Evolutionary conservation across 1,140 invertebrate genomes (phyloP), one percentile per base, ranked within the genome.

Genomic region (Chironomus tepperi): DNA sequence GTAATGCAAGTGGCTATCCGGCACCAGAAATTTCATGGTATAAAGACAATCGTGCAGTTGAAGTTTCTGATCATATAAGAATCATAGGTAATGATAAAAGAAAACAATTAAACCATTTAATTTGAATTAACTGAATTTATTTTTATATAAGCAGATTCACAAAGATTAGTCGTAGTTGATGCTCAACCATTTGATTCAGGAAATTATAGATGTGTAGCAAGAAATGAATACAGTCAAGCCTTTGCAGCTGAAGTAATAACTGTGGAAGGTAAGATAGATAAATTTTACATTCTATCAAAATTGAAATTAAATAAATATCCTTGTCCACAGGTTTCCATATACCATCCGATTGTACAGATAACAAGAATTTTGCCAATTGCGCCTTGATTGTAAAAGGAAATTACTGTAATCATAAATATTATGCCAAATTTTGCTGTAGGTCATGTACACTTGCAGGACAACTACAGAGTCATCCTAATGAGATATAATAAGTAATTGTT

Each of bases 341-440:
- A 21, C 89, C 91, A 78, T 86, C 90, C 6, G 88, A 88, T 75
- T 97, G 95, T 78, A 89, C 89, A 34, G 95, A 97, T 82, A 95
- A 93, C 81, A 86, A 88, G n/a, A 93, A 89, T 84, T 95, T 95
- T 79, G 93, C 93, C 57, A 94, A 95, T 79, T 98, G 96, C 81
- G 83, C 87, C 15, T 84, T 97, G 42, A 96, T 98, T 75, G 93
- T 97, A 0, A 83, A 86, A 78, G 93, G 88, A 12, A 87, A 87
- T 34, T 94, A 92, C 80, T 98, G 96, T 81, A 85, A 85, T 8
- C 95, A 97, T 81, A 85, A 88, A 76, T 95, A 95, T 82, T 98
- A 97, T 81, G 91, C 90, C n/a, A 87, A 88, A 80, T 97, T 96
- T 88, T 98, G 96, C 81, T 98, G 96, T 83, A 87, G 90, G 79